Conservation (phyloP, 2,888 invertebrate genomes). For the Noctuana brunneofusca region DNA sequence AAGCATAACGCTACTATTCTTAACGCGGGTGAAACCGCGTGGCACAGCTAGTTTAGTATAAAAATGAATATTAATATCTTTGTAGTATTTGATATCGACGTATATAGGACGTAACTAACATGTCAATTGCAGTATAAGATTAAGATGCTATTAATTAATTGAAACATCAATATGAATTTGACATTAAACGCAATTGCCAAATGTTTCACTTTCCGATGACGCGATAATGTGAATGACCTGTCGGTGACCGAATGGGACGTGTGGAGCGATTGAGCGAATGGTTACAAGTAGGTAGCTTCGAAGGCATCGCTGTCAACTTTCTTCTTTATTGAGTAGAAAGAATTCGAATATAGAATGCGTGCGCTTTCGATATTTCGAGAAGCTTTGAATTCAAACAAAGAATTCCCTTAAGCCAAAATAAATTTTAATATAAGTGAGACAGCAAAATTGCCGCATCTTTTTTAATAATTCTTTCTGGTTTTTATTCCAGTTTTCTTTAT, state of each 20-base stretch:
- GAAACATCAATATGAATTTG: conserved; percentile 26
- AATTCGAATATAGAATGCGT: conserved; percentile 32
- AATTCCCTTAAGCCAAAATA: no score
- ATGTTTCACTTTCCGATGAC: conserved; percentile 47
- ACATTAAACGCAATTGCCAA: conserved; percentile 35
- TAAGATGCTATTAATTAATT: conserved; percentile 12
- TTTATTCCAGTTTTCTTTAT: neutral
- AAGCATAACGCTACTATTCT: no score
- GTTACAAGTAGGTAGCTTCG: conserved; percentile 42
- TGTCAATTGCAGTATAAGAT: neutral
- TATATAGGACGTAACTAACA: conserved; percentile 9
- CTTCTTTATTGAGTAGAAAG: conserved; percentile 50
- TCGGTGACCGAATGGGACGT: conserved; percentile 49
- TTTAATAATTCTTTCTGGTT: neutral
- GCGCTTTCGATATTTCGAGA: conserved; percentile 24
- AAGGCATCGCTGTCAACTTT: conserved; percentile 53
- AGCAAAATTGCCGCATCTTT: no score
- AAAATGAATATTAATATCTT: no score
- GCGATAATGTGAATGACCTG: conserved; percentile 58
- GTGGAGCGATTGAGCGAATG: conserved; percentile 40
- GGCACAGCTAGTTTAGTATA: no score
- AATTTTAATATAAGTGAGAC: no score
- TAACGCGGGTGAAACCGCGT: no score
- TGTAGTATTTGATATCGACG: no score
- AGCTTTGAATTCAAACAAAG: conserved; percentile 6